These are phyloP conservation scores for Cyanistes caeruleus DNA, from an alignment of 2,113 vertebrate genomes.

Conservation along the genomic window DNA sequence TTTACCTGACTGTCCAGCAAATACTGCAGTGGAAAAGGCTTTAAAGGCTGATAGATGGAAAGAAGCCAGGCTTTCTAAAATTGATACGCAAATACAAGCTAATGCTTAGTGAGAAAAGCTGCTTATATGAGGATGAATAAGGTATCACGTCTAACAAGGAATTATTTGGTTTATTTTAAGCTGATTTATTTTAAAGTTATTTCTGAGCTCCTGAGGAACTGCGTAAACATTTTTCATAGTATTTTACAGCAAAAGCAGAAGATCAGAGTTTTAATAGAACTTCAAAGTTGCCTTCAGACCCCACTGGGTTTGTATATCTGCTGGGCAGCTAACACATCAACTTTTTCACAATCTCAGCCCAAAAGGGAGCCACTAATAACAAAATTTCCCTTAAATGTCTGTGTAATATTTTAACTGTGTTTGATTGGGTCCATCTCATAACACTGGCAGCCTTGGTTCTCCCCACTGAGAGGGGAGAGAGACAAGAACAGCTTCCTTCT, in stretches of 20 bases:
- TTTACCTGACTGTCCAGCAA: conserved; percentile 20
- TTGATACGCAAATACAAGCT: conserved; percentile 30
- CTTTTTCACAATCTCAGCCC: background rate
- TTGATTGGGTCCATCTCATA: background rate
- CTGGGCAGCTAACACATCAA: background rate
- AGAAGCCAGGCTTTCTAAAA: conserved; percentile 36
- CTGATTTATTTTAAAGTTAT: conserved; percentile 60
- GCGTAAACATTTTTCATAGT: conserved; percentile 16
- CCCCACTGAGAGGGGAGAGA: background rate
- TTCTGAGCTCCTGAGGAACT: conserved; percentile 40
- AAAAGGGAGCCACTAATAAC: background rate
- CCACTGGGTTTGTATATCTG: background rate
- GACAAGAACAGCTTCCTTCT: background rate
- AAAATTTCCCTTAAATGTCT: background rate
- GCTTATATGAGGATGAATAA: conserved; percentile 54
- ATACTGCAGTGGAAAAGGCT: background rate
- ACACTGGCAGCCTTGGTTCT: background rate
- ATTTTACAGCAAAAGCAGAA: conserved; percentile 9
- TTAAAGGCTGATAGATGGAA: background rate
- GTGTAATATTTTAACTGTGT: background rate
- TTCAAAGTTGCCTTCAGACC: background rate
- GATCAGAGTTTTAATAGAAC: background rate
- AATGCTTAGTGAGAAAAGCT: conserved; percentile 51
- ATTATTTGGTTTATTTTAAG: conserved; percentile 61
- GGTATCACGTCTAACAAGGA: conserved; percentile 42